Base-by-base conservation (phyloP, 2,888 invertebrate species). In the Biston betularia region DNA sequence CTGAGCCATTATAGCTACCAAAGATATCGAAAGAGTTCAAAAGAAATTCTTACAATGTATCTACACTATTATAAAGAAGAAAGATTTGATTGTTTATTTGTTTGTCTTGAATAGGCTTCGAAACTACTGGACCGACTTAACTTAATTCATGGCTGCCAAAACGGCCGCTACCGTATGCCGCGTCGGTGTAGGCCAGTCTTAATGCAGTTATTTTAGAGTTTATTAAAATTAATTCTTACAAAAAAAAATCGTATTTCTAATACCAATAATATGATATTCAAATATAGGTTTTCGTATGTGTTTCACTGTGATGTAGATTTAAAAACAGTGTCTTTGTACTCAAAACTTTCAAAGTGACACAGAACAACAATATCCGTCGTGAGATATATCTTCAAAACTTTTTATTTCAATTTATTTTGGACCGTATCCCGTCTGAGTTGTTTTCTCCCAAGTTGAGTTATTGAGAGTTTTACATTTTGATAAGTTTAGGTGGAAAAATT, bases 321-420 rank as follows among this genome's bases (percentile, higher is more conserved):
- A 53, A 59, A 68, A 62, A 54, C 61, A 65, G 70, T 67, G 66
- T 71, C 72, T 74, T 72, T 69, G 68, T 70, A 71, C 71, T 71
- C 58, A 49, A 52, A 72, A 72, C 65, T 71, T 70, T 73, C 62
- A 70, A 72, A 70, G 67, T 69, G 60, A 68, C 69, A 63, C 67
- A 65, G 70, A 72, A 72, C 70, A 74, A 74, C 69, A 74, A 72
- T 72, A 71, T 58, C 61, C 60, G 33, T 62, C 46, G 64, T 46
- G 49, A 61, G 71, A 71, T 70, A 68, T 74, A 69, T 74, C 70
- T 65, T 52, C 34, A 0, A 68, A 72, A 72, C 66, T 72, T 72
- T 74, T 72, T 72, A 71, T 72, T 69, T 68, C 66, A 66, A 72
- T 74, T 72, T 69, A 69, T 72, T 69, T 73, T 63, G 48, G 63